Percentiles rank a stretch among this genome's conserved stretches.
Conservation (phyloP, 2,888 invertebrate genomes). For the Epsilonema sp. region DNA sequence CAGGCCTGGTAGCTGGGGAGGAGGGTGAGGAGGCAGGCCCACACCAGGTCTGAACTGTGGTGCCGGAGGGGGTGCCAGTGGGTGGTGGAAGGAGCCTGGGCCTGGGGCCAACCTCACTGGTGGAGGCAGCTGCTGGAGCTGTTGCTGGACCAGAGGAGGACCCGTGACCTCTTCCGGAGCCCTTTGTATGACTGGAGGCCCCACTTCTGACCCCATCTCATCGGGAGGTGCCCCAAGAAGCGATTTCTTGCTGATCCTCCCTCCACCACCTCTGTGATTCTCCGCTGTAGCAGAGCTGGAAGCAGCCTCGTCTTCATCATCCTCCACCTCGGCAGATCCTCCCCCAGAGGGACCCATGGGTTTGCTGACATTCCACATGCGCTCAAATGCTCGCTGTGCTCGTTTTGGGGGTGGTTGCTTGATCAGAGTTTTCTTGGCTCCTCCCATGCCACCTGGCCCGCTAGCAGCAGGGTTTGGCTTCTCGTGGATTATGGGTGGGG, state of each 20-base stretch:
- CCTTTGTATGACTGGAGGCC: no score
- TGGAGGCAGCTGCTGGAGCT: background rate
- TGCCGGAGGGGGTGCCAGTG: no score
- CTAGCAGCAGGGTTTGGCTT: no score
- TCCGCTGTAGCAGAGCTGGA: no score
- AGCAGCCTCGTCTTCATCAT: no score
- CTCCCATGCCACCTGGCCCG: no score
- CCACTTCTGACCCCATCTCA: no score
- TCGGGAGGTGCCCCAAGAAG: background rate
- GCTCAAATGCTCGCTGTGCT: constrained; percentile 25
- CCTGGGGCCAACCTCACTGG: background rate
- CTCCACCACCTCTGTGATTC: no score
- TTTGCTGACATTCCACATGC: constrained; percentile 21
- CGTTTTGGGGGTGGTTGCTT: constrained; percentile 26
- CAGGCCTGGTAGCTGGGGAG: background rate
- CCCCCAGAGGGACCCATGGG: constrained; percentile 1
- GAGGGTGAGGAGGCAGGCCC: background rate
- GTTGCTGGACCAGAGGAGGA: background rate
- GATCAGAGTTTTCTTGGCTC: constrained; percentile 20
- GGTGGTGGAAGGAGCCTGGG: background rate
- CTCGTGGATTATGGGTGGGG: no score
- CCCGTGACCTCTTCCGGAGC: no score
- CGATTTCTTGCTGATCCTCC: no score
- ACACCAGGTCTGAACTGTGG: no score
- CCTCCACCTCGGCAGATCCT: background rate